Evolutionary conservation across 2,113 vertebrate species (phyloP).

Genomic region (Muntiacus reevesi): DNA sequence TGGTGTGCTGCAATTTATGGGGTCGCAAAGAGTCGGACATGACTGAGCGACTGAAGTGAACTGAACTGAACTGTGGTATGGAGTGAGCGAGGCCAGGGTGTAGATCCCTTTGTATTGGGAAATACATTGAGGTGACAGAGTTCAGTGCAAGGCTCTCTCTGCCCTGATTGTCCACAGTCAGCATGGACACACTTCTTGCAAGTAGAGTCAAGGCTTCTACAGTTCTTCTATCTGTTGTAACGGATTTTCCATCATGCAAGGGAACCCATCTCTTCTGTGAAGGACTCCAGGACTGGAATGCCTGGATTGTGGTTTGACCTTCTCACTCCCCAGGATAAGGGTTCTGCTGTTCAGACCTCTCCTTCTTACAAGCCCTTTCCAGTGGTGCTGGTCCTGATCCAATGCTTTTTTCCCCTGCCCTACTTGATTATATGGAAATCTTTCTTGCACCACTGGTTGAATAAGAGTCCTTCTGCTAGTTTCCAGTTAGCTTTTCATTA

Average conservation of each 20-base stretch:
- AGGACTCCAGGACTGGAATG: neutral
- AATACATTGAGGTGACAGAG: neutral
- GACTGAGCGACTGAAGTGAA: too few species aligned
- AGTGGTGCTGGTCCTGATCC: too few species aligned
- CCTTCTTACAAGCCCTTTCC: neutral
- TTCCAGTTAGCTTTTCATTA: neutral
- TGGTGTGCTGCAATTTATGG: too few species aligned
- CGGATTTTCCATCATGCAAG: neutral
- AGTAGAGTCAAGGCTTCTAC: neutral
- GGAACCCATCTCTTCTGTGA: neutral
- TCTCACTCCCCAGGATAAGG: neutral
- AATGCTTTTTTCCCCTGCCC: neutral
- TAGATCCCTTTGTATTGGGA: neutral
- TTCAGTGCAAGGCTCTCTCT: neutral
- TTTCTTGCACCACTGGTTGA: neutral
- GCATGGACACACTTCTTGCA: neutral
- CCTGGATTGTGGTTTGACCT: neutral
- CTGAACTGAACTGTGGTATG: neutral
- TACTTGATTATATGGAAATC: neutral
- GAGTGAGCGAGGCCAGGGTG: neutral
- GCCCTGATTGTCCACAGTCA: neutral
- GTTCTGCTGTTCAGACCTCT: neutral
- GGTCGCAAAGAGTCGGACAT: too few species aligned
- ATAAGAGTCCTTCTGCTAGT: neutral
- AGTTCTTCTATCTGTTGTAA: neutral